Evolutionary conservation across 2,888 invertebrate species (phyloP).

Genomic region (Geotrupes spiniger): DNA sequence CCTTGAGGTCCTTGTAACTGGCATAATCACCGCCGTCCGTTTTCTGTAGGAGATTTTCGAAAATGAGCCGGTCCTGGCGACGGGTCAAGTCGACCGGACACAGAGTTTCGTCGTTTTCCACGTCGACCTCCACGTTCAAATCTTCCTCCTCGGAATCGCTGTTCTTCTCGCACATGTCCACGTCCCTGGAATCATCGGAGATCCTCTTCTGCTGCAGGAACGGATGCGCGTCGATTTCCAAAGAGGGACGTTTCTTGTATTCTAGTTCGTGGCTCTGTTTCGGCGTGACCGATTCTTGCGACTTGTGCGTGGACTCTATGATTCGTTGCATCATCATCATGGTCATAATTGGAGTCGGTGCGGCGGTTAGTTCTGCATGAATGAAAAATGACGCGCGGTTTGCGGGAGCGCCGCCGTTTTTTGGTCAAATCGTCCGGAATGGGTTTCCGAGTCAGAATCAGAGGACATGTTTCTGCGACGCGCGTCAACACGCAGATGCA

Average conservation of each 20-base stretch:
- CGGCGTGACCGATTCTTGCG: constrained; percentile 27
- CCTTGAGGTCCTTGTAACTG: constrained; percentile 15
- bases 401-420: too few relatives aligned
- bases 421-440: too few relatives aligned
- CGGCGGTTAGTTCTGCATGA: not conserved
- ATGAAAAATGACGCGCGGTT: constrained; percentile 2
- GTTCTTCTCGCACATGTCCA: constrained; percentile 44
- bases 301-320: constrained; percentile 38
- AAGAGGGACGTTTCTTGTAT: constrained; percentile 34
- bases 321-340: constrained; percentile 54
- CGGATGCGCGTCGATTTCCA: constrained; percentile 36
- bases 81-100: constrained; percentile 52
- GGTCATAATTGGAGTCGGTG: constrained; percentile 46
- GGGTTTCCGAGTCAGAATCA: too few relatives aligned
- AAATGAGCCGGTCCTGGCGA: constrained; percentile 41
- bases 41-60: constrained; percentile 39
- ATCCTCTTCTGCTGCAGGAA: constrained; percentile 45
- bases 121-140: constrained; percentile 45
- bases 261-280: constrained; percentile 26
- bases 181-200: constrained; percentile 46
- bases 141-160: constrained; percentile 38
- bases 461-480: too few relatives aligned
- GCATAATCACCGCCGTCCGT: constrained; percentile 38
- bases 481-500: constrained; percentile 12
- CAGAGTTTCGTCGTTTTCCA: constrained; percentile 47